Base-by-base conservation (phyloP, 2,797 vertebrate species). In the Poeciliopsis turneri region DNA sequence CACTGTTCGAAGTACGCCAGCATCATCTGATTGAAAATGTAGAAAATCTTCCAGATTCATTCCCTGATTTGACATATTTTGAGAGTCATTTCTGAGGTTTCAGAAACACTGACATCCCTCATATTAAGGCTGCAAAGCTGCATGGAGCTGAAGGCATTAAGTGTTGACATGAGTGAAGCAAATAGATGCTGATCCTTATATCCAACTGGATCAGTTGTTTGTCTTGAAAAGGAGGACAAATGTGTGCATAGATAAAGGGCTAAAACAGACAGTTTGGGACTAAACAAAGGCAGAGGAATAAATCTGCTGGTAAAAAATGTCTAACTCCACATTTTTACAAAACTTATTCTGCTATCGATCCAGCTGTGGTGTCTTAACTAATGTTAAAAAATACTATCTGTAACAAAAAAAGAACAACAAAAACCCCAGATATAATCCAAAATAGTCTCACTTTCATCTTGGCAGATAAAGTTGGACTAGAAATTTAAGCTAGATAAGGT, bases 201-300 rank as follows among this genome's bases (percentile, higher is more conserved):
- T 20, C 20, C 18, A 33, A 30, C 57, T 33, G 28, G 57, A 61
- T 61, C 28, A 61, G 57, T 30, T 28, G 28, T 59, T 59, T 59
- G 57, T 61, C 57, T 61, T 61, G 57, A 33, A 61, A 61, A 61
- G 28, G 28, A 61, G 57, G 57, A 61, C 57, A 61, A 59, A 59
- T 16, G 28, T 61, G 57, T 61, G 28, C 57, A 61, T 30, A 59
- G 57, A 59, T 15, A 28, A 59, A 59, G 57, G 28, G 13, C 57
- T 59, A 59, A 59, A 59, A 28, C n/a, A 28, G 57, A 59, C 28
- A 59, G 28, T 30, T 59, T 59, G n/a, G 25, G 57, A 59, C 28
- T 28, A 28, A 59, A 59, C 57, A 28, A 59, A 30, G n/a, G 5
- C 11, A 30, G 13, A n/a, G 57, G n/a, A 59, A 59, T 59, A 30